phyloP scores from a whole-genome alignment of 2,113 vertebrate species.

The Plestiodon gilberti region DNA sequence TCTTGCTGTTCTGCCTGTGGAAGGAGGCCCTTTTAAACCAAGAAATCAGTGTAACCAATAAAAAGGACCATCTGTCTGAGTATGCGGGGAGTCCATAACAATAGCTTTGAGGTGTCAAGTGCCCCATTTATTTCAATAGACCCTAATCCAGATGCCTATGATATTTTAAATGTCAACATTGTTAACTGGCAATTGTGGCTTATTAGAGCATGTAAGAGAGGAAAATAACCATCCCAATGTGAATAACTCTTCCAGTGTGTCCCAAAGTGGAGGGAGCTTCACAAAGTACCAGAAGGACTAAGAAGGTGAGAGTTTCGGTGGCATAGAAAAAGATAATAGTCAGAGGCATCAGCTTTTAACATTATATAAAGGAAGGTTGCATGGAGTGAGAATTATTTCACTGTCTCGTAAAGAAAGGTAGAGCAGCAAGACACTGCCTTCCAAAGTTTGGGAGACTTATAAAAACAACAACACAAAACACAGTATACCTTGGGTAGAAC shows the following conservation, averaged over 20 bases:
- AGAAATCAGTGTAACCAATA: slow-evolving; percentile 1
- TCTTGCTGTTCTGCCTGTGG: background rate
- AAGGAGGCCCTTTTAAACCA: background rate
- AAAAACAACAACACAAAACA: background rate
- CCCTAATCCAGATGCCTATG: slow-evolving; percentile 1
- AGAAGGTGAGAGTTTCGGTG: background rate
- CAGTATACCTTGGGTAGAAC: background rate
- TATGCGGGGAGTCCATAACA: background rate
- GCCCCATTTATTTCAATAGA: slow-evolving; percentile 9
- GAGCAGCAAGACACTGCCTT: background rate
- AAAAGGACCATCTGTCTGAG: slow-evolving; percentile 7
- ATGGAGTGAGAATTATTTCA: background rate
- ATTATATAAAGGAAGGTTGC: background rate
- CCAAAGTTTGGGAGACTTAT: background rate
- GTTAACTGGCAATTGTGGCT: slow-evolving; percentile 2
- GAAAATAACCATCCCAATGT: background rate
- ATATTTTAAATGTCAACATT: slow-evolving; percentile 14
- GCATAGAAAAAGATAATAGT: background rate
- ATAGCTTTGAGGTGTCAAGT: slow-evolving; percentile 22
- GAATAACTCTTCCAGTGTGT: fast-evolving
- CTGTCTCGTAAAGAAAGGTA: background rate
- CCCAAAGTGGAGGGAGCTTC: background rate
- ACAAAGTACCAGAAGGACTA: background rate
- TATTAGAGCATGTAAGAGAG: slow-evolving; percentile 6
- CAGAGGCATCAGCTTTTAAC: background rate